Evolutionary conservation across 2,113 vertebrate species (phyloP).

Genomic region (Paradisaea rubra): DNA sequence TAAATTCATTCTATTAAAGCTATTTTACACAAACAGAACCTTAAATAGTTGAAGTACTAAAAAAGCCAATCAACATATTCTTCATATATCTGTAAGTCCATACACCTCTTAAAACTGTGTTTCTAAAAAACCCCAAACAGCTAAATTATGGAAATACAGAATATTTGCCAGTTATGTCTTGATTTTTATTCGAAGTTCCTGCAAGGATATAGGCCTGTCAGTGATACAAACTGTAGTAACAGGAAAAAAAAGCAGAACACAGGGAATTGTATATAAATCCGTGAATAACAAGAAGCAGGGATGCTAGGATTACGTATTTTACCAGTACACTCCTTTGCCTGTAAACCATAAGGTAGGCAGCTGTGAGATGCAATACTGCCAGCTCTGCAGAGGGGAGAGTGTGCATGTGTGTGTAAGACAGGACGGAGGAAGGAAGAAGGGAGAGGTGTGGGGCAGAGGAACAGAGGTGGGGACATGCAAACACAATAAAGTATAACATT

Average conservation of each 20-base stretch:
- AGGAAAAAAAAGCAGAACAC: slow-evolving; percentile 25
- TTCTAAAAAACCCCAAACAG: not conserved
- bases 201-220: slow-evolving; percentile 37
- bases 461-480: slow-evolving; percentile 62
- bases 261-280: slow-evolving; percentile 67
- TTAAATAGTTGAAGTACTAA: slow-evolving; percentile 48
- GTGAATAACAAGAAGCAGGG: slow-evolving; percentile 63
- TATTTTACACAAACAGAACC: slow-evolving; percentile 58
- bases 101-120: slow-evolving; percentile 60
- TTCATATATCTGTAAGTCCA: slow-evolving; percentile 52
- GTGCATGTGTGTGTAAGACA: not conserved
- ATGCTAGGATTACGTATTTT: slow-evolving; percentile 58
- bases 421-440: not conserved
- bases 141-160: slow-evolving; percentile 63
- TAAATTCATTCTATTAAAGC: slow-evolving; percentile 63
- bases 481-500: slow-evolving; percentile 90
- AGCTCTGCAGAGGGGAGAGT: slow-evolving; percentile 41
- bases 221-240: slow-evolving; percentile 55
- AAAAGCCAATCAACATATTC: slow-evolving; percentile 60
- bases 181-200: slow-evolving; percentile 65
- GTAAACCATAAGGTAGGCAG: slow-evolving; percentile 64
- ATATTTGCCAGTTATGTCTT: slow-evolving; percentile 55
- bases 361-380: slow-evolving; percentile 74
- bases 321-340: slow-evolving; percentile 40
- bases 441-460: not conserved